Conservation (phyloP, 1,140 invertebrate species). For the Protaetia brevitarsis region DNA sequence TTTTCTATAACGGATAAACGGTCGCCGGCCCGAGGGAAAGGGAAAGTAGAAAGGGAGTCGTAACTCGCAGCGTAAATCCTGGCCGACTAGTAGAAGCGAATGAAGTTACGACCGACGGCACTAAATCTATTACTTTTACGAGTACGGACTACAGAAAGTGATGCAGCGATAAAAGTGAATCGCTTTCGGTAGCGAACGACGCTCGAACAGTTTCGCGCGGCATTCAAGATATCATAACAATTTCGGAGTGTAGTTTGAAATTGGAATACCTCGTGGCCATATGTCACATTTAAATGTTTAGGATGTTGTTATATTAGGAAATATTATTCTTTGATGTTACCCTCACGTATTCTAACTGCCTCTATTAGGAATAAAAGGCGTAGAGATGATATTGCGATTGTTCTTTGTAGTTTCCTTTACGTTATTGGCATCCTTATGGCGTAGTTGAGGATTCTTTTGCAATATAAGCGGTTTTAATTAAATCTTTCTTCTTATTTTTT, state of each 20-base stretch:
- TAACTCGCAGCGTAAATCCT: constrained; percentile 36
- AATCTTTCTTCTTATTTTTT: no score
- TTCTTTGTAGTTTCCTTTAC: background rate
- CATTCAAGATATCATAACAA: constrained; percentile 40
- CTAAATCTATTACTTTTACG: constrained; percentile 33
- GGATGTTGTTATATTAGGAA: constrained; percentile 20
- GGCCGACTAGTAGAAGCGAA: constrained; percentile 32
- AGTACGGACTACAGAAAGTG: constrained; percentile 27
- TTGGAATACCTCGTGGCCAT: constrained; percentile 23
- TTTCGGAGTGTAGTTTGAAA: constrained; percentile 23
- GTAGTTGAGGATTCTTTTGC: background rate
- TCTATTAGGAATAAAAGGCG: background rate
- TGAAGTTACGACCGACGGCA: constrained; percentile 39
- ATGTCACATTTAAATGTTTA: constrained; percentile 24
- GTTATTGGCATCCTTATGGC: background rate
- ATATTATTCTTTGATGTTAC: constrained; percentile 16
- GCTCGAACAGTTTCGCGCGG: constrained; percentile 40
- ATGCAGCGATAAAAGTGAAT: constrained; percentile 33
- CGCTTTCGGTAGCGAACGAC: background rate
- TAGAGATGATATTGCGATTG: background rate
- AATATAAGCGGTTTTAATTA: no score
- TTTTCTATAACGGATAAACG: background rate
- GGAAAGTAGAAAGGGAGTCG: constrained; percentile 29
- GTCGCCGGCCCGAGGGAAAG: constrained; percentile 24
- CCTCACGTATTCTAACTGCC: background rate